A percentile compares a stretch with the other conserved stretches of the same genome.
Evolutionary conservation across 2,113 vertebrate genomes (phyloP).

Genomic region (Marmota monax): DNA sequence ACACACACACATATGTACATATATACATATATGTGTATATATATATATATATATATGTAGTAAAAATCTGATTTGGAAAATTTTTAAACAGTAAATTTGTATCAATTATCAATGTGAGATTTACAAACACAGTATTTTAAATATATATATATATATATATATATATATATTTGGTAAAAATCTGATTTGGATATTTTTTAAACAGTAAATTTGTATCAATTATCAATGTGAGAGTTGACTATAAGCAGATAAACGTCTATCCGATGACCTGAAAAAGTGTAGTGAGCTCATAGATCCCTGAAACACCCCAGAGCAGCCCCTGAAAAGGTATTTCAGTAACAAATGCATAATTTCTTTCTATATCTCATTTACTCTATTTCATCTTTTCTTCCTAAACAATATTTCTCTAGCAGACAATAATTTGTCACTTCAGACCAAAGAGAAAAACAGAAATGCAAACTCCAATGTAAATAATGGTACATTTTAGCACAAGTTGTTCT

Average conservation of each 20-base stretch:
- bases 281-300: fast-evolving
- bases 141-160: not conserved
- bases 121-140: too few species aligned
- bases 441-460: not conserved
- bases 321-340: not conserved
- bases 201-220: not conserved
- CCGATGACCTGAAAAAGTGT: fast-evolving
- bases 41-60: not conserved
- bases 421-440: not conserved
- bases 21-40: too few species aligned
- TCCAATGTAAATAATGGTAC: not conserved
- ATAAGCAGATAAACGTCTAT: fast-evolving
- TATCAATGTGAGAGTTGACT: not conserved
- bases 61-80: not conserved
- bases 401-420: not conserved
- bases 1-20: too few species aligned
- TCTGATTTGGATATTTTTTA: not conserved
- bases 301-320: too few species aligned
- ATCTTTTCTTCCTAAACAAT: not conserved
- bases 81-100: not conserved
- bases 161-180: not conserved
- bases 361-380: not conserved
- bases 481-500: not conserved
- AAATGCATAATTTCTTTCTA: not conserved
- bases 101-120: not conserved